Percentiles rank a stretch among this genome's conserved stretches.
These are phyloP conservation scores for Stigmatopora argus DNA, from an alignment of 2,113 vertebrate genomes.

Conservation along the genomic window DNA sequence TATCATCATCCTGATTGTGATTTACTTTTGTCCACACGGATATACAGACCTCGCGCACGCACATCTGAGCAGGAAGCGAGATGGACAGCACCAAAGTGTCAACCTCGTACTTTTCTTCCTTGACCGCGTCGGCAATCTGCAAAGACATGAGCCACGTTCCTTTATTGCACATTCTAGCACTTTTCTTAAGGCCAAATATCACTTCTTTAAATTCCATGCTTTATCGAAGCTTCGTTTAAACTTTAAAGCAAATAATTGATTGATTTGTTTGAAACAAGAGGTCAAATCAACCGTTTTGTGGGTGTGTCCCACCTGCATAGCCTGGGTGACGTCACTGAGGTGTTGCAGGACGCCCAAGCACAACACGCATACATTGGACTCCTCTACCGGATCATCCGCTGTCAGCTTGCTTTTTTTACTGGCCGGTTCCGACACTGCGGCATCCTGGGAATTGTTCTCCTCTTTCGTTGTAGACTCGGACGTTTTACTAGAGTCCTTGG, in stretches of 20 bases:
- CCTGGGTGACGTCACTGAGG: slow-evolving; percentile 73
- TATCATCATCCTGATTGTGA: too few species aligned
- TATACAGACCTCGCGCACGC: slow-evolving; percentile 86
- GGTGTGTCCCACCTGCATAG: slow-evolving; percentile 72
- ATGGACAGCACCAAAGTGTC: slow-evolving; percentile 84
- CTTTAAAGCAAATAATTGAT: too few species aligned
- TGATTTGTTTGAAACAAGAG: too few species aligned
- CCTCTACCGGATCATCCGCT: slow-evolving; percentile 38
- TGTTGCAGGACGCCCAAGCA: slow-evolving; percentile 90
- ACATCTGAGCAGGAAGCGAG: slow-evolving; percentile 90
- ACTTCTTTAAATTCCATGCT: too few species aligned
- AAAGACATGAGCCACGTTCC: slow-evolving; percentile 1
- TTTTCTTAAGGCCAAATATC: not conserved
- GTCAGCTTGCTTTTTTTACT: slow-evolving; percentile 78
- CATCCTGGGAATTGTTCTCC: slow-evolving; percentile 36
- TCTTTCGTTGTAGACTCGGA: slow-evolving; percentile 11
- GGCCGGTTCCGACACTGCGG: slow-evolving; percentile 65
- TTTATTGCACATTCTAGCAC: not conserved
- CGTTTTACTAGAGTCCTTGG: slow-evolving; percentile 19
- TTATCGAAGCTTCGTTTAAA: too few species aligned
- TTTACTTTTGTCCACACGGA: not conserved
- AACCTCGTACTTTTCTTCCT: slow-evolving; percentile 78
- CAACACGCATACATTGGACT: slow-evolving; percentile 71
- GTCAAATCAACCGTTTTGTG: too few species aligned
- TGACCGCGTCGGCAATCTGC: slow-evolving; percentile 82